Conservation (phyloP, 2,113 vertebrate species). For the Urocitellus parryii region DNA sequence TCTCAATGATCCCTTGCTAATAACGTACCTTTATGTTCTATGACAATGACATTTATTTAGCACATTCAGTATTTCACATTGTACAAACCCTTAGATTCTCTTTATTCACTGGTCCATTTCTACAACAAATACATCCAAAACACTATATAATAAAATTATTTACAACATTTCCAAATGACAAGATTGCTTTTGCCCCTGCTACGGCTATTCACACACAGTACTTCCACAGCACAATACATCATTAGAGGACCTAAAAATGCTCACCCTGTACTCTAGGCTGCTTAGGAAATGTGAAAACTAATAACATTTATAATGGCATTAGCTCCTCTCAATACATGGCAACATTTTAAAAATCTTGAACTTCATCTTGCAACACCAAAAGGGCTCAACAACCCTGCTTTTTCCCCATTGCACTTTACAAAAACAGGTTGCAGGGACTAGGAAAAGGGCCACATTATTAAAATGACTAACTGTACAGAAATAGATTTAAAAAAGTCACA, state of each 20-base stretch:
- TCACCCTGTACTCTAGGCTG: conserved; percentile 89
- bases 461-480: conserved; percentile 95
- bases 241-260: conserved; percentile 88
- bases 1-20: conserved; percentile 68
- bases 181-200: conserved; percentile 84
- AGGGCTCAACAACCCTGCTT: conserved; percentile 81
- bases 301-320: conserved; percentile 79
- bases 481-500: conserved; percentile 90
- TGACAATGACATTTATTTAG: conserved; percentile 91
- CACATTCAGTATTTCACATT: conserved; percentile 89
- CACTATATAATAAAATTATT: conserved; percentile 92
- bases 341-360: conserved; percentile 84
- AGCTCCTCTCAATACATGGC: conserved; percentile 83
- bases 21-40: conserved; percentile 80
- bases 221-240: conserved; percentile 89
- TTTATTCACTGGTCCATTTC: conserved; percentile 91
- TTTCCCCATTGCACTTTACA: conserved; percentile 82
- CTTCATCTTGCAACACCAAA: conserved; percentile 83
- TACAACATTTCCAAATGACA: conserved; percentile 88
- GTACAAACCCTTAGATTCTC: conserved; percentile 89
- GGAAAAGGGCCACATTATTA: conserved; percentile 89
- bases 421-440: conserved; percentile 79
- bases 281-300: conserved; percentile 88
- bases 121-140: conserved; percentile 92
- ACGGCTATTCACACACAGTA: conserved; percentile 92